These are phyloP conservation scores for Allophyes oxyacanthae DNA, from an alignment of 2,888 invertebrate species.

Conservation along the genomic window DNA sequence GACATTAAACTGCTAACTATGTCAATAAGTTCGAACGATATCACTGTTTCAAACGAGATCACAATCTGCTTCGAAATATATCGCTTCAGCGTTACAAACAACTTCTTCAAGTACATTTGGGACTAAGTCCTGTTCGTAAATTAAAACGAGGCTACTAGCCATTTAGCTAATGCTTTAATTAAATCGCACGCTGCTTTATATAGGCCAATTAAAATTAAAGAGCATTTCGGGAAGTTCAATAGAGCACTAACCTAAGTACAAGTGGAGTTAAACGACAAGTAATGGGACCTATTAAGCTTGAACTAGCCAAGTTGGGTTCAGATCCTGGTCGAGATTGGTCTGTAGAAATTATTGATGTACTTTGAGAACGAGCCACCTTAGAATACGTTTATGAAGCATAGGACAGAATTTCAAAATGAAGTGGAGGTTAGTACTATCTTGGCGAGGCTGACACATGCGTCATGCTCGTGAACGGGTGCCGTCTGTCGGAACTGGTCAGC, in stretches of 20 bases:
- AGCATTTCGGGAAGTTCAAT: conserved; percentile 53
- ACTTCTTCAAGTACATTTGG: conserved; percentile 15
- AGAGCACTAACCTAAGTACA: conserved; percentile 31
- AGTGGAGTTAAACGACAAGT: conserved; percentile 26
- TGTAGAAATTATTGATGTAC: neutral
- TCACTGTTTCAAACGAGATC: too few relatives aligned
- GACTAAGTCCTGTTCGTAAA: conserved; percentile 21
- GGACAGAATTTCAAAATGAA: too few relatives aligned
- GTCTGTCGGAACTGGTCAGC: too few relatives aligned
- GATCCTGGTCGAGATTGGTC: neutral
- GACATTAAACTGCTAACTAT: too few relatives aligned
- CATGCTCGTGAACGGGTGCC: too few relatives aligned
- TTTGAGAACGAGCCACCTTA: too few relatives aligned
- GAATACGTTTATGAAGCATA: too few relatives aligned
- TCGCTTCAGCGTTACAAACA: conserved; percentile 5
- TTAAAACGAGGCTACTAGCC: conserved; percentile 34
- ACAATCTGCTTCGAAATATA: conserved; percentile 1
- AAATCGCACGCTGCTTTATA: conserved; percentile 53
- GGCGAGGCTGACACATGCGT: too few relatives aligned
- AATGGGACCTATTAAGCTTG: conserved; percentile 17
- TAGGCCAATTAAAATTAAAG: conserved; percentile 57
- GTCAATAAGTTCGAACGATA: too few relatives aligned
- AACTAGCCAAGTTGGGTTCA: conserved; percentile 1
- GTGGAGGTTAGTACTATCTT: too few relatives aligned
- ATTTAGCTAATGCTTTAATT: conserved; percentile 55